Evolutionary conservation across 2,797 vertebrate genomes (phyloP), one percentile per base, ranked within the genome.

Genomic region (Chloroceryle amazona): DNA sequence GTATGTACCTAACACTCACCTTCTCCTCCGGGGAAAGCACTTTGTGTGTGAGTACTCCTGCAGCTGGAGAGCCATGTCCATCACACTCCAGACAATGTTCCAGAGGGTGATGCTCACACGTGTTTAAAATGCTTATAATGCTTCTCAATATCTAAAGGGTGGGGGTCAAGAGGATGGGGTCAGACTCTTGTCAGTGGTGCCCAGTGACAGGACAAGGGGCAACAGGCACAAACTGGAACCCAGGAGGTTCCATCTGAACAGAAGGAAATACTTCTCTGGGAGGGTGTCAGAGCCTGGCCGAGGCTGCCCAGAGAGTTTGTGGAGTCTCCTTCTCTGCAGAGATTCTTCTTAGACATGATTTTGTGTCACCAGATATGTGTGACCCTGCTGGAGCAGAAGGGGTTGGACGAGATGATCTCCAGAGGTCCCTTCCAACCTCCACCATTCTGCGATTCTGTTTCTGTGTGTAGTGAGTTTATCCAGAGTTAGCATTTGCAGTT

Each of bases 1-100:
- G 1, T 33, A 2, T 3, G 4, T 4, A 14, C 1, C 2, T n/a
- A 10, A 8, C 44, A 25, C 2, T 3, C 41, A 58, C 5, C 23
- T 55, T 46, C 21, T 76, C 10, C 46, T 61, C 42, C 22, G 75
- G 17, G 31, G 19, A 70, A 63, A 54, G 29, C 22, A 9, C 4
- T 1, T 18, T 61, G 8, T 37, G 35, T 37, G 21, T 9, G 68
- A 80, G 15, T 8, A 2, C 12, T 58, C 20, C 51, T 63, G 49
- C 18, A 60, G 37, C 15, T 25, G 72, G 47, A 79, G 23, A 80
- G 8, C 33, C 15, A 1, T 11, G 23, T 42, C 47, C 39, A 15
- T 49, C 39, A 13, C 37, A 44, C 16, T 31, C 17, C 13, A 55
- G 37, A 3, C 1, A 9, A 10, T 8, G 29, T 37, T 68, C 41